Base-by-base conservation (phyloP, 1,140 invertebrate species). In the Heliconius congener region DNA sequence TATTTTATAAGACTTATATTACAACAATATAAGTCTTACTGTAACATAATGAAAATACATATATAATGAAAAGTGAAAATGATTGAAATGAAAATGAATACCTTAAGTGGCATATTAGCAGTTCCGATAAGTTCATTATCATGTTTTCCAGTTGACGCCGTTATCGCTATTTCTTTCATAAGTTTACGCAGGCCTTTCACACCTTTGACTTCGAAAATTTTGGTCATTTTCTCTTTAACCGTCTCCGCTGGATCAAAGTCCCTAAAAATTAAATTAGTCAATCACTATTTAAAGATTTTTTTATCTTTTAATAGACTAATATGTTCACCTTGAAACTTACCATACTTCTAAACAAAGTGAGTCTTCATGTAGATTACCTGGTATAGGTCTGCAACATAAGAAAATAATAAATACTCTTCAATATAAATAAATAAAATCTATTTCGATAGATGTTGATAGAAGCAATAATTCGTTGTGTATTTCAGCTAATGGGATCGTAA, bases 121-220 rank as follows among this genome's bases (percentile, higher is more conserved):
- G 96, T 97, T 1, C 99, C 99, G 81, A 99, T 97, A 81, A 99
- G 97, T 94, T 99, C 99, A 91, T 99, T 99, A 79, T 99, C 97
- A 87, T 98, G 98, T 94, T 98, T 98, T 37, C 98, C 98, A 4
- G 97, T 98, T 9, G 98, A 97, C 1, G 98, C 98, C 6, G 98
- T 99, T 73, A 99, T 97, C 1, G 98, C 98, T 71, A 99, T 98
- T 95, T 99, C 99, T 91, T 99, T 99, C 94, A 99, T 97, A 18
- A 98, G 90, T 92, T 98, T 98, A 30, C 97, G 95, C 9, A 98
- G 94, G 1, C 98, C 98, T 88, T 97, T 96, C 0, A 98, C 96
- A 11, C 97, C 97, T 93, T 98, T 98, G 0, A 98, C 97, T 84
- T 97, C 97, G 77, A 97, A 96, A 76, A 98, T 96, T 94, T 98